Evolutionary conservation across 2,888 invertebrate genomes (phyloP).

Genomic region (Acleris emargana): DNA sequence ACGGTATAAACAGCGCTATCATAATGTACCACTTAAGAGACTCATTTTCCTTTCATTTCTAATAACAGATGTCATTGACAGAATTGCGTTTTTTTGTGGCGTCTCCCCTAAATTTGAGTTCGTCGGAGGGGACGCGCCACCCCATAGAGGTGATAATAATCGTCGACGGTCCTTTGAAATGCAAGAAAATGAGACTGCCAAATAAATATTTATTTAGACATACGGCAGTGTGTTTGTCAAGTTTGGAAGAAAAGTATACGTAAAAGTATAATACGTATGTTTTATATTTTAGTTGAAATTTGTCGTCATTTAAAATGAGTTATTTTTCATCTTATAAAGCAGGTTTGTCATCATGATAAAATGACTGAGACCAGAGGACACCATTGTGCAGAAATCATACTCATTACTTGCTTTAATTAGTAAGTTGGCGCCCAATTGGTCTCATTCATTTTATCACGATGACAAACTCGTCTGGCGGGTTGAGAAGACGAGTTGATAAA

Average conservation of each 20-base stretch:
- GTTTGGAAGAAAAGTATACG: neutral
- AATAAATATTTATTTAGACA: conserved; percentile 29
- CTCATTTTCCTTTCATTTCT: conserved; percentile 21
- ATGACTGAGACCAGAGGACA: too few relatives aligned
- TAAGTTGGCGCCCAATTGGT: too few relatives aligned
- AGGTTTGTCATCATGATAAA: too few relatives aligned
- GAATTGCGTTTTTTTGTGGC: conserved; percentile 35
- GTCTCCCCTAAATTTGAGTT: conserved; percentile 27
- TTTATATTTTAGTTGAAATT: too few relatives aligned
- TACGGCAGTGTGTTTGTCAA: neutral
- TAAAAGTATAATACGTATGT: too few relatives aligned
- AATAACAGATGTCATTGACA: conserved; percentile 35
- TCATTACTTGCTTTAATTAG: too few relatives aligned
- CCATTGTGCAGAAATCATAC: too few relatives aligned
- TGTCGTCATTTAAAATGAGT: too few relatives aligned
- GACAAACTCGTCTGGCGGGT: too few relatives aligned
- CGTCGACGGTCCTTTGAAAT: conserved; percentile 31
- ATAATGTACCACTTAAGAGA: conserved; percentile 24
- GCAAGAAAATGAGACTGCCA: conserved; percentile 27
- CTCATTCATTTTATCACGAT: too few relatives aligned
- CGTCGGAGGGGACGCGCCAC: conserved; percentile 30
- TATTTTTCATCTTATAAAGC: too few relatives aligned
- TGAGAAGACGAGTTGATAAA: too few relatives aligned
- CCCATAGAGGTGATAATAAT: conserved; percentile 34
- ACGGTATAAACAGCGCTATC: conserved; percentile 1